A percentile compares a stretch with the other conserved stretches of the same genome.
Conservation (phyloP, 2,888 invertebrate genomes). For the Hyles lineata region DNA sequence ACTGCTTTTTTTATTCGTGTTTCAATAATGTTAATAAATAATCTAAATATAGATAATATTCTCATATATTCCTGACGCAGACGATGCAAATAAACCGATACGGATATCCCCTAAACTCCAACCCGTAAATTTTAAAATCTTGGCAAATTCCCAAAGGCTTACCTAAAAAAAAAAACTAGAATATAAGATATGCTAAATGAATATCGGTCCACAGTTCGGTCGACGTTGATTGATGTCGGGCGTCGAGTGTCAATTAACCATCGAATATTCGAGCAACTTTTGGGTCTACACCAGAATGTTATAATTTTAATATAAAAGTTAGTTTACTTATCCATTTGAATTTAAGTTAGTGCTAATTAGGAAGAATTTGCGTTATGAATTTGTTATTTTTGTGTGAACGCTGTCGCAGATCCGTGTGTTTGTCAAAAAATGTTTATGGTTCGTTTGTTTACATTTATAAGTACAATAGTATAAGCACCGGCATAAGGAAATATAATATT, state of each 20-base stretch:
- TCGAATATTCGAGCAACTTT: constrained; percentile 34
- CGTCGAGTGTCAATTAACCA: constrained; percentile 51
- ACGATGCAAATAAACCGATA: too few species aligned
- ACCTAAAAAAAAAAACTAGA: background rate
- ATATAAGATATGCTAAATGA: constrained; percentile 52
- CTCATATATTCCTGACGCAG: too few species aligned
- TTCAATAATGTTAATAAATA: too few species aligned
- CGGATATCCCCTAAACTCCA: too few species aligned
- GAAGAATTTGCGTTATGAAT: background rate
- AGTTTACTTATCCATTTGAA: background rate
- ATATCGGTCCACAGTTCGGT: constrained; percentile 61
- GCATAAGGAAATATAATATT: too few species aligned
- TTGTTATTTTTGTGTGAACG: background rate
- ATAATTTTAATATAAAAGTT: constrained; percentile 11
- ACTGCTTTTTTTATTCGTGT: too few species aligned
- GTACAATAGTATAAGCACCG: too few species aligned
- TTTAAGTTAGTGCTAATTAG: background rate
- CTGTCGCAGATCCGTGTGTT: background rate
- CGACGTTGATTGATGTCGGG: constrained; percentile 69
- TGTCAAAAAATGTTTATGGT: background rate
- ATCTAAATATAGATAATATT: too few species aligned
- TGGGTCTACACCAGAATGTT: constrained; percentile 18
- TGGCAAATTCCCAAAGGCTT: constrained; percentile 3
- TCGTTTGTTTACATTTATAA: too few species aligned
- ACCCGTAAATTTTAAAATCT: background rate